phyloP scores from a whole-genome alignment of 2,113 vertebrate genomes.

The Rhinopithecus roxellana region DNA sequence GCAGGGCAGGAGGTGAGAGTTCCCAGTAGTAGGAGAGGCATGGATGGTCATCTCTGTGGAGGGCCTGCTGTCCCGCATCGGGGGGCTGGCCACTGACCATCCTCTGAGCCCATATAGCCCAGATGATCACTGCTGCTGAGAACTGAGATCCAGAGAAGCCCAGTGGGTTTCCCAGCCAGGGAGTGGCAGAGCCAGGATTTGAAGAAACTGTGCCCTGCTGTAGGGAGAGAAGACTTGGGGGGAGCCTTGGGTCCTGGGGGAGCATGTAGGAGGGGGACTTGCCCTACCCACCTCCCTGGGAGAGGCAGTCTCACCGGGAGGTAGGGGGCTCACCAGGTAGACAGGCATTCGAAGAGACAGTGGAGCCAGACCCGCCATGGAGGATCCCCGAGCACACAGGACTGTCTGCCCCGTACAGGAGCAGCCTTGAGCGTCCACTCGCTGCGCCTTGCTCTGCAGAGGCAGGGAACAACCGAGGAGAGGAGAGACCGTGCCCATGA shows the following conservation, averaged over 20 bases:
- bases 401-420: accelerated
- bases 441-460: neutral
- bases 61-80: no score
- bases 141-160: no score
- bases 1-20: neutral
- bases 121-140: accelerated
- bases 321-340: neutral
- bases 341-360: no score
- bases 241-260: accelerated
- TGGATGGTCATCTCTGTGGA: accelerated
- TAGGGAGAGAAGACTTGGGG: neutral
- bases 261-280: accelerated
- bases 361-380: neutral
- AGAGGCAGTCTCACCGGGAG: no score
- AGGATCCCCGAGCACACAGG: accelerated
- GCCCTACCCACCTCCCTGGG: no score
- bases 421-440: accelerated
- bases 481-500: accelerated
- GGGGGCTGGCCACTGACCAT: no score
- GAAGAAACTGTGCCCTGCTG: neutral
- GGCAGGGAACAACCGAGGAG: accelerated
- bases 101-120: accelerated
- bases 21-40: accelerated
- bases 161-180: neutral
- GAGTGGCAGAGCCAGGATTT: neutral